Evolutionary conservation across 2,797 vertebrate species (phyloP).

Genomic region (Aphelocoma californica): DNA sequence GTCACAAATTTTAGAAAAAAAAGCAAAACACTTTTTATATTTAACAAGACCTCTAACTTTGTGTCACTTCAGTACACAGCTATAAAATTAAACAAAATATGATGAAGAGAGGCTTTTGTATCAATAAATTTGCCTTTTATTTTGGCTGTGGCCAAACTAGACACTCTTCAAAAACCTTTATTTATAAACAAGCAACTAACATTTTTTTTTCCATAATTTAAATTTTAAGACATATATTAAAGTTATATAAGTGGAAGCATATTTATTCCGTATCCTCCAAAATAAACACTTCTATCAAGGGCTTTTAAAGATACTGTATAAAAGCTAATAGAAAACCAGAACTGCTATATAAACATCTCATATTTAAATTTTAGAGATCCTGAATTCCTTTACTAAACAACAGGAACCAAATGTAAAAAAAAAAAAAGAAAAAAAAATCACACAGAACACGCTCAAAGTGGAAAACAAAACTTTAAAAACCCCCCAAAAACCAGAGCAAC

Average conservation of each 20-base stretch:
- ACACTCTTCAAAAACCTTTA: constrained; percentile 69
- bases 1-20: constrained; percentile 63
- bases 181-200: constrained; percentile 67
- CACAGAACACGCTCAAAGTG: constrained; percentile 42
- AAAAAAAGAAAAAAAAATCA: background rate
- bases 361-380: constrained; percentile 73
- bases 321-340: constrained; percentile 78
- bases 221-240: constrained; percentile 75
- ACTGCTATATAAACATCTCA: constrained; percentile 75
- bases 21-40: constrained; percentile 58
- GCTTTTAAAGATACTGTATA: constrained; percentile 71
- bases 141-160: constrained; percentile 67
- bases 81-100: constrained; percentile 58
- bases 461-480: background rate
- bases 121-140: constrained; percentile 59
- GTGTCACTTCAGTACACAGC: constrained; percentile 54
- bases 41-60: constrained; percentile 59
- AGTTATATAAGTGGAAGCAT: constrained; percentile 73
- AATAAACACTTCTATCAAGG: constrained; percentile 77
- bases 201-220: constrained; percentile 67
- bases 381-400: constrained; percentile 65
- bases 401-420: constrained; percentile 42
- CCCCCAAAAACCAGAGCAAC: background rate
- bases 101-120: constrained; percentile 54
- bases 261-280: constrained; percentile 73